Evolutionary conservation across 2,888 invertebrate genomes (phyloP), one percentile per base, ranked within the genome.

Genomic region (Drosophila austrosaltans): DNA sequence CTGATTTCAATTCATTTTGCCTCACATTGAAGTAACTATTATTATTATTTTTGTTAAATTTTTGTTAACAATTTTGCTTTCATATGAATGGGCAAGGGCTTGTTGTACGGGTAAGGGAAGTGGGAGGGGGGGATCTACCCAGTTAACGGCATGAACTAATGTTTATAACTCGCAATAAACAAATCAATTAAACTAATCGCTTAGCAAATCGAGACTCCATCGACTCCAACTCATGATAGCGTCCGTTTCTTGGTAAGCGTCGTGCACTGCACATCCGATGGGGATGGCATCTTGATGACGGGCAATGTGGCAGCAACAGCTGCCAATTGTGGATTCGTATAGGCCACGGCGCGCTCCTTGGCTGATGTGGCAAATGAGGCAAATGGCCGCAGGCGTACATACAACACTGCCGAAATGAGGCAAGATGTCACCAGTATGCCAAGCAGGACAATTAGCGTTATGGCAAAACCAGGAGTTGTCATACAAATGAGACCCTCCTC

Each of bases 401-500:
- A 98, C 20, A 98, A 93, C 85, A 98, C 95, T 25, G 97, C 96
- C 60, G 98, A 97, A 77, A 97, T 94, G 39, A 97, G 93, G 90
- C 97, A 98, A 8, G 98, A 97, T 69, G 96, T 95, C 66, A 98
- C 93, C 79, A 98, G 93, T 62, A 98, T 96, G 63, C 95, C 96
- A 69, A 98, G 93, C 28, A 98, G 94, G 57, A 98, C 94, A 61
- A 97, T 95, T 32, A 98, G 93, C 32, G 97, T 97, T 39, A 97
- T 96, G 44, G 97, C 96, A 89, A 98, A 98, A 10, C 98, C 97
- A n/a, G 97, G 96, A 3, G 97, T 97, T 0, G 98, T 97, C 97
- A 98, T 97, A 92, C 98, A 98, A 77, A 98, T 97, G 73, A 97
- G 93, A 25, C 95, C 95, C 77, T 94, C 94, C 78, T 94, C 94